Evolutionary conservation across 2,797 vertebrate species (phyloP).

Genomic region (Onychomys arenicola): DNA sequence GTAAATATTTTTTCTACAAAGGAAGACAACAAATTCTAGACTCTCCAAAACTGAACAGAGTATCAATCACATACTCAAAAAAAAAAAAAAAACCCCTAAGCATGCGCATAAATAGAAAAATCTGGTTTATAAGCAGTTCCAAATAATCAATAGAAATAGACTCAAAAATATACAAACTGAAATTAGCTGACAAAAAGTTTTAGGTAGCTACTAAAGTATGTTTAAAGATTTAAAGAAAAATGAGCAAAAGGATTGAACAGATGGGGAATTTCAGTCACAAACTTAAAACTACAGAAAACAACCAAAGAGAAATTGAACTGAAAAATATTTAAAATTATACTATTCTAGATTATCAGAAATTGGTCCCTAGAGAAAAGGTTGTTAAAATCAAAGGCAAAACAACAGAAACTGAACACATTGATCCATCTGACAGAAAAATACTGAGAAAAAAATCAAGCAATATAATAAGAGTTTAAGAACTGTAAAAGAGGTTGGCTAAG

Average conservation of each 20-base stretch:
- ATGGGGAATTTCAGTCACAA: background rate
- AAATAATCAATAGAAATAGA: constrained; percentile 7
- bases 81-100: background rate
- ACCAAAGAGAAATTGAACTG: background rate
- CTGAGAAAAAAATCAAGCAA: background rate
- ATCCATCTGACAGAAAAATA: background rate
- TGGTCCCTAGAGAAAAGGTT: background rate
- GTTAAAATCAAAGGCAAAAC: background rate
- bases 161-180: background rate
- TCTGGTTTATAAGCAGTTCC: background rate
- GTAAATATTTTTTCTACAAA: background rate
- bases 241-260: background rate
- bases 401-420: background rate
- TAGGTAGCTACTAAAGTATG: background rate
- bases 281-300: background rate
- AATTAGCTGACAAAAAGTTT: background rate
- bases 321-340: background rate
- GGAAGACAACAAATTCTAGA: background rate
- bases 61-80: background rate
- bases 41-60: background rate
- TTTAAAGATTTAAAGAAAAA: constrained; percentile 35
- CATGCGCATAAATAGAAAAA: background rate
- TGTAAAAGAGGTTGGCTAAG: background rate
- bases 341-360: background rate
- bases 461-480: background rate